These are phyloP conservation scores for Drosophila siamana DNA, from an alignment of 2,888 invertebrate genomes.

Conservation along the genomic window DNA sequence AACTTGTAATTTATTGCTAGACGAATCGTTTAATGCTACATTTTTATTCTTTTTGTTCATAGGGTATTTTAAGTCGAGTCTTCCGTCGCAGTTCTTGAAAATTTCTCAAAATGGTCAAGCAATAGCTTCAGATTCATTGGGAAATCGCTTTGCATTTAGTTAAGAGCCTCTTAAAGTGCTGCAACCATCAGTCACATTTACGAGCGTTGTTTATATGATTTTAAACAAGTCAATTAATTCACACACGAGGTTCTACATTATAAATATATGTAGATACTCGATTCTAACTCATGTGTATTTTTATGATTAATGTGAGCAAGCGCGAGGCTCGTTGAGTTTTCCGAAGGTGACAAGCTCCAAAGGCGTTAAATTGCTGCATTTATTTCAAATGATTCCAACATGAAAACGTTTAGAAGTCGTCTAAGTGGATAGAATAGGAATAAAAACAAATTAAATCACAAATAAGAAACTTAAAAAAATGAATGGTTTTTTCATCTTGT, in stretches of 20 bases:
- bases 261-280: constrained; percentile 6
- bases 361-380: constrained; percentile 65
- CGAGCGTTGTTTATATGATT: constrained; percentile 21
- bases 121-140: constrained; percentile 20
- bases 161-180: constrained; percentile 4
- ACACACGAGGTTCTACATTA: not conserved
- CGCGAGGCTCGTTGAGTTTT: constrained; percentile 48
- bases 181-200: constrained; percentile 32
- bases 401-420: constrained; percentile 1
- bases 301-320: constrained; percentile 44
- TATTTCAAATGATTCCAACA: constrained; percentile 40
- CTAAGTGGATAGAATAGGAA: constrained; percentile 5
- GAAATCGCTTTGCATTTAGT: constrained; percentile 16
- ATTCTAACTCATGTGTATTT: constrained; percentile 14
- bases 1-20: too few species aligned
- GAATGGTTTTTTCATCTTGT: not conserved
- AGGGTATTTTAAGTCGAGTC: not conserved
- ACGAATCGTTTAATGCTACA: too few species aligned
- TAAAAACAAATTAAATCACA: constrained; percentile 5
- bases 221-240: constrained; percentile 52
- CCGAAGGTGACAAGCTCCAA: constrained; percentile 61
- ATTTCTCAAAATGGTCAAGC: constrained; percentile 34
- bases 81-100: constrained; percentile 9
- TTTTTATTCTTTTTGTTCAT: not conserved
- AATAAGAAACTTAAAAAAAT: not conserved